phyloP scores from a whole-genome alignment of 2,797 vertebrate genomes.

The Hippopotamyrus pictus region DNA sequence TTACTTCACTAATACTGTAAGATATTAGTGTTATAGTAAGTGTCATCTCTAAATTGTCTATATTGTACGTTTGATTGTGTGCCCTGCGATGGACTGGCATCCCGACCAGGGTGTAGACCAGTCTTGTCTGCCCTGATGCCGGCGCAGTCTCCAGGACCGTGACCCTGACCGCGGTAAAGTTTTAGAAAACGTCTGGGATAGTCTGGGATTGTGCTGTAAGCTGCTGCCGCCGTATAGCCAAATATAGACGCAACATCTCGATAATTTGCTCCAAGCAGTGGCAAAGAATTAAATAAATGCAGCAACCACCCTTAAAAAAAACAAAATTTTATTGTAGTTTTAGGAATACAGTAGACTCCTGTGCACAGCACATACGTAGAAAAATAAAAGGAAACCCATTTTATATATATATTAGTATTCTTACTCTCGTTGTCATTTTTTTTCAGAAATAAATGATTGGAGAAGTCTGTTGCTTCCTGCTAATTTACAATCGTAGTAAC shows the following conservation, averaged over 20 bases:
- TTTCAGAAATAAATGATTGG: conserved; percentile 70
- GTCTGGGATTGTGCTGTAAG: background rate
- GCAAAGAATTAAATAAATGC: background rate
- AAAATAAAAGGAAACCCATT: conserved; percentile 86
- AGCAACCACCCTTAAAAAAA: conserved; percentile 63
- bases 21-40: background rate
- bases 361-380: conserved; percentile 96
- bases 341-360: conserved; percentile 79
- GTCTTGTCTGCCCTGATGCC: background rate
- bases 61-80: background rate
- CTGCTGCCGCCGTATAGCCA: background rate
- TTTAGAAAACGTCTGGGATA: background rate
- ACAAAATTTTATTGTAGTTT: conserved; percentile 73
- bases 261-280: background rate
- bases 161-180: background rate
- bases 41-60: background rate
- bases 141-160: background rate
- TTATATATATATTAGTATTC: conserved; percentile 74
- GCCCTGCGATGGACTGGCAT: background rate
- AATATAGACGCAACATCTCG: background rate
- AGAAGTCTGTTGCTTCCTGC: conserved; percentile 69
- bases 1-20: background rate
- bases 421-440: conserved; percentile 36
- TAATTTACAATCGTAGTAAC: conserved; percentile 73
- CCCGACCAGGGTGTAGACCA: background rate